Evolutionary conservation across 2,797 vertebrate species (phyloP).

Genomic region (Anguilla marmorata): DNA sequence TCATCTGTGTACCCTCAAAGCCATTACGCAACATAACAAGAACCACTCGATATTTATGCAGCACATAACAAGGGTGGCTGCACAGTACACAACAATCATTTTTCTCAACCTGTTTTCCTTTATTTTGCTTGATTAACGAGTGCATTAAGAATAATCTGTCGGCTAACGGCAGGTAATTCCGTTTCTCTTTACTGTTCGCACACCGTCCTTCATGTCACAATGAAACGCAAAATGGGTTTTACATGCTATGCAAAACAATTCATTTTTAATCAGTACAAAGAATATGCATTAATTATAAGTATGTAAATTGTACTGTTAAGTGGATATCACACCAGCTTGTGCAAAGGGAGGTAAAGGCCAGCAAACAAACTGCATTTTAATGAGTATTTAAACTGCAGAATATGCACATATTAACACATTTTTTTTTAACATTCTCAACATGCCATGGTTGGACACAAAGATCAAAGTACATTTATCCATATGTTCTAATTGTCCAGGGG

Average conservation of each 20-base stretch:
- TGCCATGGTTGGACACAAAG: not conserved
- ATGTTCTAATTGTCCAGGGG: not conserved
- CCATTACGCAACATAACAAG: not conserved
- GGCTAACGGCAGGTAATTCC: not conserved
- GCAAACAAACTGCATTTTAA: not conserved
- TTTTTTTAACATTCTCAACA: not conserved
- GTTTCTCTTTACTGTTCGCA: not conserved
- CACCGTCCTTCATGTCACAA: not conserved
- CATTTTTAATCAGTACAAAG: conserved; percentile 24
- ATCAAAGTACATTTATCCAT: not conserved
- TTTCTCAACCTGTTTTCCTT: not conserved
- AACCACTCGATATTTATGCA: not conserved
- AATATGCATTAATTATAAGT: conserved; percentile 43
- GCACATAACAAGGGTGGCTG: not conserved
- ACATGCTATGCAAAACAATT: conserved; percentile 19
- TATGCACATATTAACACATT: not conserved
- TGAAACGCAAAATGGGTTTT: not conserved
- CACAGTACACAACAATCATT: not conserved
- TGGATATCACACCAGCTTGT: conserved; percentile 21
- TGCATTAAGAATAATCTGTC: not conserved
- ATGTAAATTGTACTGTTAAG: conserved; percentile 19
- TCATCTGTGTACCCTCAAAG: not conserved
- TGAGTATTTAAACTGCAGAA: not conserved
- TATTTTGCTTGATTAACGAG: not conserved
- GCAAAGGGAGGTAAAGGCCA: not conserved